phyloP scores from a whole-genome alignment of 1,140 invertebrate genomes.

The Oedothorax gibbosus region DNA sequence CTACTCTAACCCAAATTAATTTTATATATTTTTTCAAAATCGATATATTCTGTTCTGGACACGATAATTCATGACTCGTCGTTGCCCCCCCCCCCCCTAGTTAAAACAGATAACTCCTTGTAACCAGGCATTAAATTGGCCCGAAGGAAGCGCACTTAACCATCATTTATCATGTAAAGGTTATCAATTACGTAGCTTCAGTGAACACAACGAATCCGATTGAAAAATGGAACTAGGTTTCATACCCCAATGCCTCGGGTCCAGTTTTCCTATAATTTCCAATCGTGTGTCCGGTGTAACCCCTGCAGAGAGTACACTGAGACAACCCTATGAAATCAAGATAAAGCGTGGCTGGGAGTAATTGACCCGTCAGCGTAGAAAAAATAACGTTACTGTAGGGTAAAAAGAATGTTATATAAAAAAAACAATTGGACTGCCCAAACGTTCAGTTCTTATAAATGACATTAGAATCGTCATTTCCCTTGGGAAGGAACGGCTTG shows the following conservation, averaged over 20 bases:
- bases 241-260: no score
- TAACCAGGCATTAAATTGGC: not conserved
- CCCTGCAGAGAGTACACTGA: no score
- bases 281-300: no score
- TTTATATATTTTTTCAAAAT: no score
- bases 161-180: constrained; percentile 11
- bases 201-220: constrained; percentile 3
- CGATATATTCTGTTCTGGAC: no score
- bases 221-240: constrained; percentile 12
- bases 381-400: constrained; percentile 22
- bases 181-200: constrained; percentile 25
- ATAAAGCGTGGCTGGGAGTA: constrained; percentile 33
- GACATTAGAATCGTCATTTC: constrained; percentile 51
- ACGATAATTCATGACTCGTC: no score
- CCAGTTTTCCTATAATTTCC: no score
- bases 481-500: not conserved
- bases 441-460: constrained; percentile 57
- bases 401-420: not conserved
- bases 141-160: no score
- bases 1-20: no score
- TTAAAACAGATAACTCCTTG: not conserved
- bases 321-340: constrained; percentile 1
- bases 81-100: not conserved
- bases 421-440: constrained; percentile 5
- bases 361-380: constrained; percentile 42